A percentile compares a stretch with the other conserved stretches of the same genome.
These are phyloP conservation scores for Littorina saxatilis DNA, from an alignment of 1,140 invertebrate species.

Conservation along the genomic window DNA sequence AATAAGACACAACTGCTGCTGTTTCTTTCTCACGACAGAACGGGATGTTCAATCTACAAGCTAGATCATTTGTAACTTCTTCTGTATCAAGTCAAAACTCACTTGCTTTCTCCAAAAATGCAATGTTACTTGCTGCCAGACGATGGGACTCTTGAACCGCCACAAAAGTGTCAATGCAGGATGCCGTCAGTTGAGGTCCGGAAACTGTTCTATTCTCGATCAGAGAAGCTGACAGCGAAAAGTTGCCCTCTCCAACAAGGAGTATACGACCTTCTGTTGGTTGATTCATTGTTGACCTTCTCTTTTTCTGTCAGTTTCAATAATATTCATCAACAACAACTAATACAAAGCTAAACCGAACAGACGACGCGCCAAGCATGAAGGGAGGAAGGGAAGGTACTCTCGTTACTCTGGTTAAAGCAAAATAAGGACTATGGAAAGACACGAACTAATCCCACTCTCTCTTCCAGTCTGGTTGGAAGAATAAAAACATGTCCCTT, in stretches of 20 bases:
- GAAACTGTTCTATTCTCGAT: constrained; percentile 49
- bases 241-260: constrained; percentile 80
- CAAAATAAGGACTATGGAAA: not conserved
- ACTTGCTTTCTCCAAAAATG: constrained; percentile 62
- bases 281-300: constrained; percentile 32
- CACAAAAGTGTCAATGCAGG: constrained; percentile 63
- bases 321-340: not conserved
- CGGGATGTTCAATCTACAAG: too few species aligned
- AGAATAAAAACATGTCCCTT: not conserved
- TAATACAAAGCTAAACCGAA: not conserved
- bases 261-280: constrained; percentile 53
- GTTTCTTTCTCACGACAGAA: too few species aligned
- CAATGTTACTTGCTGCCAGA: constrained; percentile 59
- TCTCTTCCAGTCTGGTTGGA: not conserved
- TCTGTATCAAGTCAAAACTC: not conserved
- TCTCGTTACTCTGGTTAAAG: not conserved
- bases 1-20: too few species aligned
- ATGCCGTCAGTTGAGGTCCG: constrained; percentile 59
- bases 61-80: too few species aligned
- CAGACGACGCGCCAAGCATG: constrained; percentile 15
- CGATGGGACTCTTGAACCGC: constrained; percentile 63
- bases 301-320: not conserved
- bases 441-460: too few species aligned
- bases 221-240: constrained; percentile 79
- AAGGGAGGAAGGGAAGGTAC: not conserved